Conservation (phyloP, 2,113 vertebrate species). For the Malurus alboscapulatus region DNA sequence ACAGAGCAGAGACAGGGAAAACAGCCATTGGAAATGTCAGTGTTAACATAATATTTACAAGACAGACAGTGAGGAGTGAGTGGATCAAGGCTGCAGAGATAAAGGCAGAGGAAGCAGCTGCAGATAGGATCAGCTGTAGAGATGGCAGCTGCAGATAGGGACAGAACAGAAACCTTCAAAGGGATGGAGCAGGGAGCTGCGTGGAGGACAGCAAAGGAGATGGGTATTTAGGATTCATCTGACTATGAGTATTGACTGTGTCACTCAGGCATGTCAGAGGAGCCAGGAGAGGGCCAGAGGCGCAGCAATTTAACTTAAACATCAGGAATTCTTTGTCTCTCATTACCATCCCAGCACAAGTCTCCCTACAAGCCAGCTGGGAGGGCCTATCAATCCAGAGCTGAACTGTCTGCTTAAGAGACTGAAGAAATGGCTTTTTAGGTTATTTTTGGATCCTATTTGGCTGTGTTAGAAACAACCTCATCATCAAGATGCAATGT, state of each 20-base stretch:
- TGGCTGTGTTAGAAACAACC: neutral
- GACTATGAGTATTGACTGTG: neutral
- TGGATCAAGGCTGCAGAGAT: neutral
- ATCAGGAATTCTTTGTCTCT: neutral
- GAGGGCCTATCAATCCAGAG: neutral
- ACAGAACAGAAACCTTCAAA: neutral
- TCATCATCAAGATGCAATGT: neutral
- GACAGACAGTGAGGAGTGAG: neutral
- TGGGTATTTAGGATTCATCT: neutral
- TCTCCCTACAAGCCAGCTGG: neutral
- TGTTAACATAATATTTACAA: neutral
- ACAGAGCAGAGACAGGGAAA: neutral
- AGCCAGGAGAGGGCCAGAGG: neutral
- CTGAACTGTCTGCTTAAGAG: neutral
- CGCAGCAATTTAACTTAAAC: neutral
- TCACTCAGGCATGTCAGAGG: neutral
- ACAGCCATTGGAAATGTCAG: neutral
- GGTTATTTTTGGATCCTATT: neutral
- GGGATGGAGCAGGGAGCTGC: neutral
- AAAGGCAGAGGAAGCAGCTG: neutral
- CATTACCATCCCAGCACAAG: neutral
- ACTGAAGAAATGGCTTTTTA: neutral
- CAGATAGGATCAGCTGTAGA: neutral
- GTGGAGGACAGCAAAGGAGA: neutral
- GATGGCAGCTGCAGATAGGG: neutral